Base-by-base conservation (phyloP, 1,140 invertebrate genomes). In the Plectrocnemia conspersa region DNA sequence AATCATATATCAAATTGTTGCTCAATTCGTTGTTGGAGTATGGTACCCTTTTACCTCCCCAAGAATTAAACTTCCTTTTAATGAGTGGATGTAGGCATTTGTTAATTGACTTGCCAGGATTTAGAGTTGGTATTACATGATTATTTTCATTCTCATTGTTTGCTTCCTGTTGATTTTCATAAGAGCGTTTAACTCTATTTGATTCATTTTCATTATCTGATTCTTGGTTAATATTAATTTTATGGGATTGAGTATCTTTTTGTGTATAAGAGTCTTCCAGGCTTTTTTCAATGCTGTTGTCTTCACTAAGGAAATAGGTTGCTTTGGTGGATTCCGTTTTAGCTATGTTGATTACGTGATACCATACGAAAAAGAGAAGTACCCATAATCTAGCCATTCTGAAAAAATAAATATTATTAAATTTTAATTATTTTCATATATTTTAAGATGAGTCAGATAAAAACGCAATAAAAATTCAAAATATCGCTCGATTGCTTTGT, bases 311-410 rank as follows among this genome's bases (percentile, higher is more conserved):
- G 22, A 46, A 41, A 1, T 16, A 40, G n/a, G 36, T 7, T 7
- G 13, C 7, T 9, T 6, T 6, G 7, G 36, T 6, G 5, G 19
- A 36, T 33, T 59, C 53, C 1, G 58, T 36, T 29, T 44, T 49
- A 1, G 47, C 58, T 23, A 48, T 35, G 11, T 47, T 24, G 13
- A 54, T 13, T 4, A 53, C 53, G 15, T 35, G 27, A 18, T 55
- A 55, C 52, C 58, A 55, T n/a, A 59, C 22, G 13, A 59, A 35
- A 10, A 59, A 36, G 11, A 59, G 21, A 13, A 59, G 21, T 21
- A 59, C 41, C 57, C 58, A 59, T 27, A 55, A 29, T 29, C 52
- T 47, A 22, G 48, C 23, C 58, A 59, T 59, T 42, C 58, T 59
- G 53, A 29, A 52, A 55, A 42, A 33, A 23, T 15, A 52, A 44